Conservation (phyloP, 2,113 vertebrate species). For the Aptenodytes forsteri region DNA sequence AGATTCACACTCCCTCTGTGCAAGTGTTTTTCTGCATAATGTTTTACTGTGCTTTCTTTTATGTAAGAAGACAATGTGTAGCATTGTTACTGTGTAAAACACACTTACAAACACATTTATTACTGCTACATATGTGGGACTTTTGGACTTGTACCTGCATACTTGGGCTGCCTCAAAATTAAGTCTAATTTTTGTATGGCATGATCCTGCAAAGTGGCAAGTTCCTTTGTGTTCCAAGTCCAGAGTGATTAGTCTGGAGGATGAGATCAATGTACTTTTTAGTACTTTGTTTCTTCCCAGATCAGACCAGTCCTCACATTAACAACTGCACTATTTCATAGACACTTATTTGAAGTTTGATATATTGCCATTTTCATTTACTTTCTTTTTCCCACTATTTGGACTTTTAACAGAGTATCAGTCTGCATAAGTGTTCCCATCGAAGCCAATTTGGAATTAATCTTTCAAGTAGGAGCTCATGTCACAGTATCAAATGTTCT, state of each 20-base stretch:
- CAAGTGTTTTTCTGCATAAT: neutral
- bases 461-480: conserved; percentile 20
- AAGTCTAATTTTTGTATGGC: neutral
- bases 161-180: neutral
- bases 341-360: neutral
- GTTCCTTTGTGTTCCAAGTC: neutral
- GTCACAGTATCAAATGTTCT: conserved; percentile 33
- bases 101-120: neutral
- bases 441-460: neutral
- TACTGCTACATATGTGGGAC: neutral
- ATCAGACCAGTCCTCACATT: neutral
- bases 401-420: neutral
- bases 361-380: neutral
- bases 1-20: neutral
- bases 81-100: neutral
- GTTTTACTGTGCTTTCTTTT: neutral
- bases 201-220: neutral
- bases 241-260: neutral
- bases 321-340: neutral
- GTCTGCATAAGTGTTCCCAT: neutral
- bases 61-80: neutral
- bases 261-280: neutral
- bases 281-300: neutral
- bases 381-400: neutral
- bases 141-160: neutral